phyloP scores from a whole-genome alignment of 2,888 invertebrate species.

The Tetramorium bicarinatum region DNA sequence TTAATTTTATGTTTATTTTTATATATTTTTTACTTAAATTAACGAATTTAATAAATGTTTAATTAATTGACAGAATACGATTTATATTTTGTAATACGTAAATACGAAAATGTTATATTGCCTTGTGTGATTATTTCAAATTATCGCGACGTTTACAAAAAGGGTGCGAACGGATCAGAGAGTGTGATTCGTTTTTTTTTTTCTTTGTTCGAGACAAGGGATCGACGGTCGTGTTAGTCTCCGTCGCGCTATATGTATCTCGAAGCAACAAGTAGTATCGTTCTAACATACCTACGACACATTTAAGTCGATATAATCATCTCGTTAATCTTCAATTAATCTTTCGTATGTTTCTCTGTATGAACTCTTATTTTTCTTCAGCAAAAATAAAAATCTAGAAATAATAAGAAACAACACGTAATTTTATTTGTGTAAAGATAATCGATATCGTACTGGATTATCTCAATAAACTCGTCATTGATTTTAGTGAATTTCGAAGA shows the following conservation, averaged over 20 bases:
- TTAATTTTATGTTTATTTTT: neutral
- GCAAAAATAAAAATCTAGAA: neutral
- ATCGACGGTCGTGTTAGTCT: constrained; percentile 27
- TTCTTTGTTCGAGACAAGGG: neutral
- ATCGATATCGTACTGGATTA: neutral
- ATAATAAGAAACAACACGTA: neutral
- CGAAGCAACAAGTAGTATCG: constrained; percentile 75
- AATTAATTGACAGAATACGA: neutral
- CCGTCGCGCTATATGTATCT: constrained; percentile 36
- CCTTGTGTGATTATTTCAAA: neutral
- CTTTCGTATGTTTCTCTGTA: constrained; percentile 7
- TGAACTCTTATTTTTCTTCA: neutral
- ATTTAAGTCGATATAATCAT: constrained; percentile 63
- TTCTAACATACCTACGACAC: constrained; percentile 61
- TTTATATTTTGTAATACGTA: neutral
- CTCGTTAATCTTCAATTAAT: constrained; percentile 67
- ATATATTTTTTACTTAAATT: neutral
- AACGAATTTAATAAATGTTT: neutral
- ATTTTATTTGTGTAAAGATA: neutral
- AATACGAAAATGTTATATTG: neutral
- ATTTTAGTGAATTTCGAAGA: neutral
- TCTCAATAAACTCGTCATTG: neutral
- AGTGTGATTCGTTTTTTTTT: constrained; percentile 5
- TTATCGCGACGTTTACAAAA: neutral
- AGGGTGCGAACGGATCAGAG: neutral